A percentile compares a stretch with the other conserved stretches of the same genome.
Evolutionary conservation across 2,113 vertebrate species (phyloP).

Genomic region (Clarias magur): DNA sequence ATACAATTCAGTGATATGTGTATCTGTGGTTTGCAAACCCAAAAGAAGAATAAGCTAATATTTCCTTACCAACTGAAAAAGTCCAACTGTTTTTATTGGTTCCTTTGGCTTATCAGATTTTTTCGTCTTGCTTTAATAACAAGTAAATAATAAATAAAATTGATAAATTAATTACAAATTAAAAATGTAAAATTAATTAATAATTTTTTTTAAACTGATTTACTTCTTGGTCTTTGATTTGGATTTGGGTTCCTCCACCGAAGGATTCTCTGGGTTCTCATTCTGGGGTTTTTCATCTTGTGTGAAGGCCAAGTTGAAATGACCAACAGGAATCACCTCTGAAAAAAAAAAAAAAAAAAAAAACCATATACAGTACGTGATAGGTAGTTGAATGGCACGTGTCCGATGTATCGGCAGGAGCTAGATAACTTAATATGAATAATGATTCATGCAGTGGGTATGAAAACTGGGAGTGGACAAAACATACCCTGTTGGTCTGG

Average conservation of each 20-base stretch:
- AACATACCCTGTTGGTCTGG: conserved; percentile 28
- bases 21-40: background rate
- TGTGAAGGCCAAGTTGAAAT: conserved; percentile 48
- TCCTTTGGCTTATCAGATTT: conserved; percentile 37
- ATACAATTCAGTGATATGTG: background rate
- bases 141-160: background rate
- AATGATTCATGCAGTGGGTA: background rate
- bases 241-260: background rate
- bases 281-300: conserved; percentile 49
- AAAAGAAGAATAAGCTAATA: background rate
- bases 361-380: too few species aligned
- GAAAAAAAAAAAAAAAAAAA: background rate
- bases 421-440: too few species aligned
- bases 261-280: conserved; percentile 22
- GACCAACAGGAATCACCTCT: conserved; percentile 43
- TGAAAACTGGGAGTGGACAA: background rate
- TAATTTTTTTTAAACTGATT: conserved; percentile 1
- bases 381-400: background rate
- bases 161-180: background rate
- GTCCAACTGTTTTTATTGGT: conserved; percentile 40
- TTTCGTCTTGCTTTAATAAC: conserved; percentile 40
- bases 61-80: conserved; percentile 58
- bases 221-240: conserved; percentile 23
- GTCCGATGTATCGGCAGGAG: background rate
- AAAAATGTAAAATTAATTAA: too few species aligned